Conservation (phyloP, 2,888 invertebrate species). For the Apamea epomidion region DNA sequence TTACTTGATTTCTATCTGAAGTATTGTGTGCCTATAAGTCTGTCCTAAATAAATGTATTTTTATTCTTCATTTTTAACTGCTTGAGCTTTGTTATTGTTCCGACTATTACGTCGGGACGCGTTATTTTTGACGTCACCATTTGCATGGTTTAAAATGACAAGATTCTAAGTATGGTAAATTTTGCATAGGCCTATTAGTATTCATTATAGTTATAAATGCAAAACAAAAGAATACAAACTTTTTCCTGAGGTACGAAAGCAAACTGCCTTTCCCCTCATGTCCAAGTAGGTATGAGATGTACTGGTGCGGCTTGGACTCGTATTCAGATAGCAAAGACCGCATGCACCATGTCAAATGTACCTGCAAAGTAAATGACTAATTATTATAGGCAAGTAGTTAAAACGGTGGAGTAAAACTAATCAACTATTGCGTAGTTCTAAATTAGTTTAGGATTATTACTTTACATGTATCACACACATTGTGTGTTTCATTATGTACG, state of each 20-base stretch:
- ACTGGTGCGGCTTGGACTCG: conserved; percentile 94
- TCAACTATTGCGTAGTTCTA: background rate
- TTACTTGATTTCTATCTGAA: no score
- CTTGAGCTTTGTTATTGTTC: background rate
- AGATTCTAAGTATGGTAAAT: no score
- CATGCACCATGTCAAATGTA: conserved; percentile 88
- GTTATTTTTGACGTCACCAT: background rate
- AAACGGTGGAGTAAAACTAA: background rate
- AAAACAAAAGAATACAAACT: conserved; percentile 82
- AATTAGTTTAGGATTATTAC: background rate
- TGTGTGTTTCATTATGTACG: background rate
- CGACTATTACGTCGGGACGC: background rate
- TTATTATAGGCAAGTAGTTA: background rate
- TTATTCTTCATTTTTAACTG: background rate
- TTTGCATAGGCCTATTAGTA: background rate
- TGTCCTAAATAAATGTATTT: no score
- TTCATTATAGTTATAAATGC: background rate
- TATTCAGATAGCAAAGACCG: conserved; percentile 90
- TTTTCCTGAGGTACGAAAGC: conserved; percentile 94
- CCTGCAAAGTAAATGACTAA: conserved; percentile 68
- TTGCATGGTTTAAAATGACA: background rate
- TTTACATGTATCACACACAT: background rate
- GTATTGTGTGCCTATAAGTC: no score
- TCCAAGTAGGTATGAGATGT: conserved; percentile 94
- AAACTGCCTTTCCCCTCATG: conserved; percentile 96